Percentiles rank a stretch among this genome's conserved stretches.
Conservation (phyloP, 1,140 invertebrate species). For the Neotoxoptera formosana region DNA sequence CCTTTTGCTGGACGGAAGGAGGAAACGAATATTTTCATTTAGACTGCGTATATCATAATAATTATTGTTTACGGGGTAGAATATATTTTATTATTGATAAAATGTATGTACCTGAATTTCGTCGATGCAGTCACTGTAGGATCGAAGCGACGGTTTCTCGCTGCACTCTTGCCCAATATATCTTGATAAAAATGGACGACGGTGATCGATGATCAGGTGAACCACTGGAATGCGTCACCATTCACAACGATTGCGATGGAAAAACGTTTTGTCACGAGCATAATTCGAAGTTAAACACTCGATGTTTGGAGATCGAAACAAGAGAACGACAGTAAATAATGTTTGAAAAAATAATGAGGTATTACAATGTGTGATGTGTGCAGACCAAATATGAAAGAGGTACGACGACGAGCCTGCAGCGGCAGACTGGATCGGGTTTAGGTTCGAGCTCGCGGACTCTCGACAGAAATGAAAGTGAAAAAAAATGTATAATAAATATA, state of each 20-base stretch:
- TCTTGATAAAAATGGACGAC: no score
- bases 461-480: constrained; percentile 58
- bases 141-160: neutral
- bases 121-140: no score
- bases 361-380: no score
- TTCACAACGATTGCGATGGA: neutral
- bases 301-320: neutral
- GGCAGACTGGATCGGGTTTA: constrained; percentile 45
- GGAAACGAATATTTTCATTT: neutral
- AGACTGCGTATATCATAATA: no score
- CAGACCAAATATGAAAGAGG: neutral
- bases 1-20: neutral
- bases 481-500: constrained; percentile 53
- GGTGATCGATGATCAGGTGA: constrained; percentile 5
- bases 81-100: neutral
- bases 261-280: constrained; percentile 5
- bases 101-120: neutral
- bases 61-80: no score
- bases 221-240: constrained; percentile 15
- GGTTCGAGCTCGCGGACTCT: constrained; percentile 39
- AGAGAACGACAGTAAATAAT: neutral
- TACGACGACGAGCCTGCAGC: constrained; percentile 35
- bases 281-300: constrained; percentile 7
- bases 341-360: neutral
- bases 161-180: neutral